phyloP scores from a whole-genome alignment of 2,888 invertebrate species.

The Ethmia dodecea region DNA sequence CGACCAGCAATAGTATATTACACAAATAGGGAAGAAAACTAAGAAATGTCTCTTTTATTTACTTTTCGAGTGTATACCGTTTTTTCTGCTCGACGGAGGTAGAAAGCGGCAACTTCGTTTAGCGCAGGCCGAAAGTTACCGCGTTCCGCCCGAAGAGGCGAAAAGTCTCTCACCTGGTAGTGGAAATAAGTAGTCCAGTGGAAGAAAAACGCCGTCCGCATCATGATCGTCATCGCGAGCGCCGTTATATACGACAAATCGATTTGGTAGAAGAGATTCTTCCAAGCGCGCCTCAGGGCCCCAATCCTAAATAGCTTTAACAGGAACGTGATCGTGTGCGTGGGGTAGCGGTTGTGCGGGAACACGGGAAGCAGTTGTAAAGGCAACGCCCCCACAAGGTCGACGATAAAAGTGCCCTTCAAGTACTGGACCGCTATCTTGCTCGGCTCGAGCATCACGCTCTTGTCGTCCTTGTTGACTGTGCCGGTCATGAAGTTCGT shows the following conservation, averaged over 20 bases:
- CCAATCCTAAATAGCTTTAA: conserved; percentile 38
- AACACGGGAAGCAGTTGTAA: conserved; percentile 36
- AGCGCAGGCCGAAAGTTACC: too few relatives aligned
- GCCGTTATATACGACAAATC: conserved; percentile 33
- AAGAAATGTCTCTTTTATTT: too few relatives aligned
- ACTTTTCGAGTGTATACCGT: too few relatives aligned
- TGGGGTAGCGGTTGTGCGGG: conserved; percentile 31
- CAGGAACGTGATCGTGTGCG: conserved; percentile 38
- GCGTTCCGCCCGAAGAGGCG: too few relatives aligned
- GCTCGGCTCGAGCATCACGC: conserved; percentile 33
- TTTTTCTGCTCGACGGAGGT: too few relatives aligned
- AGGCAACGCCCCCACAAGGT: conserved; percentile 38
- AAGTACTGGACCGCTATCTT: conserved; percentile 39
- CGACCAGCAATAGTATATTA: too few relatives aligned
- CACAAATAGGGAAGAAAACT: too few relatives aligned
- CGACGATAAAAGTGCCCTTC: conserved; percentile 29
- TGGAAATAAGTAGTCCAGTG: conserved; percentile 52
- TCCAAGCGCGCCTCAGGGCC: conserved; percentile 28
- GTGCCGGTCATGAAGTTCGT: conserved; percentile 47
- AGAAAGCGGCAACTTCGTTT: too few relatives aligned
- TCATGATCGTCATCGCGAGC: conserved; percentile 21
- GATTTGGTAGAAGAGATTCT: conserved; percentile 33
- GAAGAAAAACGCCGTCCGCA: conserved; percentile 34
- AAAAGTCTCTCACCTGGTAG: conserved; percentile 40
- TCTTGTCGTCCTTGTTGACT: conserved; percentile 37